Evolutionary conservation across 2,888 invertebrate genomes (phyloP), one percentile per base, ranked within the genome.

Genomic region (Agelastica alni): DNA sequence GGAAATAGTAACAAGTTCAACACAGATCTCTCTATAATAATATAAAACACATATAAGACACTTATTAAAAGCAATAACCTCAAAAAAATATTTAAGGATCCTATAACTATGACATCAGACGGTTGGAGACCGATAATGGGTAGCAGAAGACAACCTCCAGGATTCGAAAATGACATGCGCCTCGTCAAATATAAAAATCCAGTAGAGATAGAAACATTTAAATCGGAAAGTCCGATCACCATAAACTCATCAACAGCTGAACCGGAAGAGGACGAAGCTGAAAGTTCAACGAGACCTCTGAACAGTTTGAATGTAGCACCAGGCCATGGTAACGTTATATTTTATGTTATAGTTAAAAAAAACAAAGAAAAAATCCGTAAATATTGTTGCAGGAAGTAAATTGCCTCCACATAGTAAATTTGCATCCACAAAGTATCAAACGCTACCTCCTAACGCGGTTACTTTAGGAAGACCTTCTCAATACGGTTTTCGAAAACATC

Each of bases 71-170:
- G 4, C 9, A 5, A n/a, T 13, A 4, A 7, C 9, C 9, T n/a
- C n/a, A n/a, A n/a, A n/a, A n/a, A n/a, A n/a, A n/a, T n/a, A n/a
- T n/a, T n/a, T n/a, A n/a, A 76, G 73, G 71, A 75, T 39, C 60
- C 70, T 2, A 65, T 80, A 60, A 78, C 81, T 59, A 73, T 80
- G 65, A 79, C 81, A 37, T 81, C 83, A 67, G 81, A 84, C 63
- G 85, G 85, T 34, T 85, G 85, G 85, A 75, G 83, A 59, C 85
- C 85, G 30, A 84, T 85, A 14, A 69, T 84, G 7, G 81, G 82
- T 9, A 66, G 64, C 30, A 54, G 65, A 51, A 59, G 65, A 37
- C 63, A 60, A 43, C 59, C 54, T 6, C 37, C 49, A 4, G 58
- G 42, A 2, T 60, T 62, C 22, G 59, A 59, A 49, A 64, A 65